phyloP scores from a whole-genome alignment of 2,113 vertebrate genomes.

The Gymnocephalus cernua region DNA sequence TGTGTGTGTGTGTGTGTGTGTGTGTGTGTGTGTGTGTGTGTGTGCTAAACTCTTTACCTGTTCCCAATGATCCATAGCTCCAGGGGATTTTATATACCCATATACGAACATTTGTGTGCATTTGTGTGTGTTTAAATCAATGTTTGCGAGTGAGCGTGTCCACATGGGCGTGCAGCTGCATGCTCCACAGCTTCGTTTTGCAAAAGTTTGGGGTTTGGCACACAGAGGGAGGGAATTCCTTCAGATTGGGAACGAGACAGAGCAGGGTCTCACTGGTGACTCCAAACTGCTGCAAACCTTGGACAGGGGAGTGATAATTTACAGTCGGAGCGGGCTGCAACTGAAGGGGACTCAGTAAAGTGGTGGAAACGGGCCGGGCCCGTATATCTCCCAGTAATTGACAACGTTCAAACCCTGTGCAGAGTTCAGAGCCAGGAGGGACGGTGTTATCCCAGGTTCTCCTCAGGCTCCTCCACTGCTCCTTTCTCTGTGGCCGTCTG shows the following conservation, averaged over 20 bases:
- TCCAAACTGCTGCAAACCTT: constrained; percentile 61
- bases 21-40: constrained; percentile 1
- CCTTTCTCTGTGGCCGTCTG: constrained; percentile 47
- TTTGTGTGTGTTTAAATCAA: constrained; percentile 76
- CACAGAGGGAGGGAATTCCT: constrained; percentile 77
- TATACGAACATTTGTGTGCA: constrained; percentile 75
- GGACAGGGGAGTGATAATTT: constrained; percentile 68
- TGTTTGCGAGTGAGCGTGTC: constrained; percentile 73
- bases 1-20: constrained; percentile 19
- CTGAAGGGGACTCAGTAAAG: constrained; percentile 76
- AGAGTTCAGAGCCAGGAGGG: constrained; percentile 71
- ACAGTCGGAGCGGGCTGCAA: constrained; percentile 63
- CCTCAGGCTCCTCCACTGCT: constrained; percentile 57
- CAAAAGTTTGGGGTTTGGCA: constrained; percentile 67
- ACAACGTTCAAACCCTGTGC: constrained; percentile 52
- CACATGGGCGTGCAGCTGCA: constrained; percentile 70
- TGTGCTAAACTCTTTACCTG: constrained; percentile 69
- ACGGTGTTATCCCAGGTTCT: constrained; percentile 59
- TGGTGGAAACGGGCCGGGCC: constrained; percentile 69
- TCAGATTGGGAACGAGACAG: constrained; percentile 69
- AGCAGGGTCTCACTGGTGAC: constrained; percentile 75
- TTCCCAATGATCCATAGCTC: constrained; percentile 75
- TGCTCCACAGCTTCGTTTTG: constrained; percentile 54
- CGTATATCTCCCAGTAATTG: constrained; percentile 76
- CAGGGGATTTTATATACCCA: constrained; percentile 66